Evolutionary conservation across 2,888 invertebrate genomes (phyloP), one percentile per base, ranked within the genome.

Genomic region (Teleiodes luculella): DNA sequence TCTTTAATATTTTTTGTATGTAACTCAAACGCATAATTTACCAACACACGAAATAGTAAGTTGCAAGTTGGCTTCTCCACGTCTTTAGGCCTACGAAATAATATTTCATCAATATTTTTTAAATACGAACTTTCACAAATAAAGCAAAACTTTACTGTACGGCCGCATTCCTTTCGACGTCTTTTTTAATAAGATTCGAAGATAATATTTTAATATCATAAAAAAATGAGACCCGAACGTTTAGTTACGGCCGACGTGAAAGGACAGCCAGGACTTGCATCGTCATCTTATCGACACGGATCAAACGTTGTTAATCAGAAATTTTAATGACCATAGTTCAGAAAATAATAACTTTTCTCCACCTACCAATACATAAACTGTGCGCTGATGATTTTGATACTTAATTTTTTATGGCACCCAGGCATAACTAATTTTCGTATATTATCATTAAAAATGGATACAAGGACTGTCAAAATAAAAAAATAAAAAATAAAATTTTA

Each of bases 311-410:
- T 86, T 89, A 88, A 88, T 89, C 88, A 89, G 86, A 86, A 87
- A 87, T 88, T 89, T 89, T 89, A 89, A 89, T 89, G 87, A 88
- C 86, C 86, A 87, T 86, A 86, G 84, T 82, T 86, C 86, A 80
- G 82, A 88, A 88, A 86, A 88, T 88, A 89, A 88, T 88, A 88
- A 86, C 84, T 80, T 87, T 78, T 78, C 82, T 76, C 75, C 72
- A 64, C 74, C 83, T 80, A 78, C 78, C 76, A 72, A 75, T 64
- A 74, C 62, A 70, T 59, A 58, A 61, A 70, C 62, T 18, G 45
- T 37, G 63, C 52, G 28, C 16, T 6, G 57, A 13, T 20, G 41
- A 54, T 62, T 56, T 86, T 84, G 86, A 80, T 84, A 75, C 73
- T 83, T 76, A 35, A 8, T 6, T 31, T 14, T 47, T 43, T 43